Conservation (phyloP, 2,797 vertebrate species). For the Periparus ater region DNA sequence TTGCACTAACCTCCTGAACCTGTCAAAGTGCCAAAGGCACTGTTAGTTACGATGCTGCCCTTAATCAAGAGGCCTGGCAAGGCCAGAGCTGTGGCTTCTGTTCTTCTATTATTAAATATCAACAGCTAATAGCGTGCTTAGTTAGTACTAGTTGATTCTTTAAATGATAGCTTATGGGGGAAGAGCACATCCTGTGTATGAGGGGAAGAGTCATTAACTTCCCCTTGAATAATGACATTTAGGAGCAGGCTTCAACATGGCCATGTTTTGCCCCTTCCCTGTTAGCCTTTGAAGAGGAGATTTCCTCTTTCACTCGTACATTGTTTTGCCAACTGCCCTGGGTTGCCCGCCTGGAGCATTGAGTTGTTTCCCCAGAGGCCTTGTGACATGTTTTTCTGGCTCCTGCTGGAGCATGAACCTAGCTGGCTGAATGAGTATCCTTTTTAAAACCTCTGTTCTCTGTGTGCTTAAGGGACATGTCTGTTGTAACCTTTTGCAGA, state of each 20-base stretch:
- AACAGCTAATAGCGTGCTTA: slow-evolving; percentile 32
- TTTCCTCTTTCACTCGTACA: background rate
- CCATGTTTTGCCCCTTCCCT: slow-evolving; percentile 1
- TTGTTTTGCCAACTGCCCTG: background rate
- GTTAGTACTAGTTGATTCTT: slow-evolving; percentile 37
- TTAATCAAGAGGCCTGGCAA: slow-evolving; percentile 36
- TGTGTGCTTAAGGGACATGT: background rate
- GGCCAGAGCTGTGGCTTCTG: slow-evolving; percentile 22
- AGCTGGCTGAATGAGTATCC: background rate
- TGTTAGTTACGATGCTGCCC: background rate
- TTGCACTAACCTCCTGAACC: background rate
- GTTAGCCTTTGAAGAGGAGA: background rate
- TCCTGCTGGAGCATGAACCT: background rate
- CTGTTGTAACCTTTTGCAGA: background rate
- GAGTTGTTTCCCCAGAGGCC: background rate
- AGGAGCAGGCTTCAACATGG: background rate
- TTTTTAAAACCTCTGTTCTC: background rate
- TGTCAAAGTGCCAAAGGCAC: slow-evolving; percentile 26
- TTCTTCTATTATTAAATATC: slow-evolving; percentile 45
- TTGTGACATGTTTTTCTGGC: background rate
- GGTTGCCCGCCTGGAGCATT: background rate
- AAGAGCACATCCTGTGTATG: background rate
- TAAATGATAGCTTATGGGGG: background rate
- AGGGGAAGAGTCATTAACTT: slow-evolving; percentile 20
- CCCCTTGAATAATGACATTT: slow-evolving; percentile 6